These are phyloP conservation scores for Oostethus manadensis DNA, from an alignment of 2,113 vertebrate species.

Conservation along the genomic window DNA sequence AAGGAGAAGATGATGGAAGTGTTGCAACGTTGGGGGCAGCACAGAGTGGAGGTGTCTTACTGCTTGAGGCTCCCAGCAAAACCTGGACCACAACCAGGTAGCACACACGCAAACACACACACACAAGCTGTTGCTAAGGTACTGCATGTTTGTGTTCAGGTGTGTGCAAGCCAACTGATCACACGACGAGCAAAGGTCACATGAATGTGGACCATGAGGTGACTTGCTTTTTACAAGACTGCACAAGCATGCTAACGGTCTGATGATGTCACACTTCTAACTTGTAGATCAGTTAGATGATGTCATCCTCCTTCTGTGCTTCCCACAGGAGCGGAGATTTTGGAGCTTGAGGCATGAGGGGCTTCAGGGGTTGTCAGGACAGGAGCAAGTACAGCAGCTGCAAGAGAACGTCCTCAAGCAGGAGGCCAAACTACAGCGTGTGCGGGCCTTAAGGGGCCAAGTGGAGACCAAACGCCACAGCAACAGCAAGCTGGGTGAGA, in stretches of 20 bases:
- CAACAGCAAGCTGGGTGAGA: slow-evolving; percentile 86
- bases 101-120: neutral
- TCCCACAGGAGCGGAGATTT: slow-evolving; percentile 52
- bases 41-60: slow-evolving; percentile 83
- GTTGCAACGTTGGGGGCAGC: slow-evolving; percentile 80
- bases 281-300: neutral
- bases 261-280: neutral
- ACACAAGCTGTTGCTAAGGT: neutral
- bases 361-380: slow-evolving; percentile 74
- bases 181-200: slow-evolving; percentile 33
- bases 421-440: slow-evolving; percentile 87
- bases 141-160: slow-evolving; percentile 18
- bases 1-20: slow-evolving; percentile 83
- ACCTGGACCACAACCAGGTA: slow-evolving; percentile 68
- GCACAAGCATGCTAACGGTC: neutral
- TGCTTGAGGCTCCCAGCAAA: slow-evolving; percentile 77
- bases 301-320: neutral
- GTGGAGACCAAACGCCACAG: slow-evolving; percentile 89
- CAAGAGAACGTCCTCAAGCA: slow-evolving; percentile 86
- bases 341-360: slow-evolving; percentile 41
- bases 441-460: slow-evolving; percentile 84
- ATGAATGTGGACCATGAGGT: slow-evolving; percentile 41
- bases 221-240: no score
- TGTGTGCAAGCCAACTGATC: slow-evolving; percentile 27
- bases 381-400: slow-evolving; percentile 82